Evolutionary conservation across 2,888 invertebrate species (phyloP).

Genomic region (Latheticus oryzae): DNA sequence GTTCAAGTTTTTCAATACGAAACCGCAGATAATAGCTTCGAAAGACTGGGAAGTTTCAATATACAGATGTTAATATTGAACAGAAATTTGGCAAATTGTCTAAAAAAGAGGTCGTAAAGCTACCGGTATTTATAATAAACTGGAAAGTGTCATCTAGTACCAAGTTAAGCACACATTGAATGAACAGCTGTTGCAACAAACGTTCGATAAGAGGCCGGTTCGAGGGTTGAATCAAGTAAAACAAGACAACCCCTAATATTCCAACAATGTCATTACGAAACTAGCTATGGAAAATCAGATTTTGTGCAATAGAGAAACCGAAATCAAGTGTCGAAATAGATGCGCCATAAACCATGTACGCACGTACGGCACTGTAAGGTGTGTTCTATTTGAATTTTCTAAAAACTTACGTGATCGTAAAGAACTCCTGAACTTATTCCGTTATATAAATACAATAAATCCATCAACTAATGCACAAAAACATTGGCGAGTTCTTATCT

Average conservation of each 20-base stretch:
- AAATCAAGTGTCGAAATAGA: constrained; percentile 46
- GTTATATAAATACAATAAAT: constrained; percentile 15
- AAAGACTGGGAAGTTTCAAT: constrained; percentile 15
- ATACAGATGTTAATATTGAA: constrained; percentile 21
- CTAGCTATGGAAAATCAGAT: constrained; percentile 30
- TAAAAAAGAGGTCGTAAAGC: constrained; percentile 35
- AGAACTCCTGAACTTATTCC: constrained; percentile 23
- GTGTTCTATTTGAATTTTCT: constrained; percentile 33
- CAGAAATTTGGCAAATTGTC: constrained; percentile 17
- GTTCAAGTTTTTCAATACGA: too few relatives aligned
- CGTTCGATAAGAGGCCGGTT: constrained; percentile 34
- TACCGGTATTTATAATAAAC: constrained; percentile 38
- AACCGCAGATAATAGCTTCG: constrained; percentile 27
- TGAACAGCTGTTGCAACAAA: constrained; percentile 38
- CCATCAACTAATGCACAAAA: constrained; percentile 45
- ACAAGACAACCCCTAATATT: constrained; percentile 7
- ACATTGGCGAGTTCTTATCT: constrained; percentile 55
- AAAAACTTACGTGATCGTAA: constrained; percentile 44
- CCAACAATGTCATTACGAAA: constrained; percentile 32
- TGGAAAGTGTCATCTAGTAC: constrained; percentile 17
- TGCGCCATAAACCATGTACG: constrained; percentile 45
- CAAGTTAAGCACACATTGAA: constrained; percentile 5
- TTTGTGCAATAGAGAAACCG: constrained; percentile 43
- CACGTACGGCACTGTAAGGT: constrained; percentile 39
- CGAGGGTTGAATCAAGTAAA: constrained; percentile 5